Conservation (phyloP, 2,797 vertebrate species). For the Antennarius maculatus region DNA sequence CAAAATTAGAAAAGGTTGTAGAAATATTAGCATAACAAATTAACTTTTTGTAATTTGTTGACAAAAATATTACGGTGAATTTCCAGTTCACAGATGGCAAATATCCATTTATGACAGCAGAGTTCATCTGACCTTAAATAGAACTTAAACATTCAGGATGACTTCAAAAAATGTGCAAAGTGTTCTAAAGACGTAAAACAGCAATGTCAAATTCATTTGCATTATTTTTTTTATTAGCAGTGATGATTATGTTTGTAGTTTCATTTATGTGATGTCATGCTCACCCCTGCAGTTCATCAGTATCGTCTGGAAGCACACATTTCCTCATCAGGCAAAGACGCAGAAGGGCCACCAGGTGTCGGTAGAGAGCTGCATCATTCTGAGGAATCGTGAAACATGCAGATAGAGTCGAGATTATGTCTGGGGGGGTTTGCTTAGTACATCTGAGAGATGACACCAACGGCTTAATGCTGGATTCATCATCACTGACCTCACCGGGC, state of each 20-base stretch:
- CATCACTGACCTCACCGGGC: constrained; percentile 75
- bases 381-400: constrained; percentile 25
- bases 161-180: not conserved
- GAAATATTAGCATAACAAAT: too few relatives aligned
- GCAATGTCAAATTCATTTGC: not conserved
- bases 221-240: not conserved
- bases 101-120: not conserved
- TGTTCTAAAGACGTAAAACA: not conserved
- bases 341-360: constrained; percentile 82
- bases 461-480: not conserved
- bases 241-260: not conserved
- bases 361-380: constrained; percentile 81
- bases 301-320: constrained; percentile 73
- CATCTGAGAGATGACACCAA: not conserved
- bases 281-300: constrained; percentile 84
- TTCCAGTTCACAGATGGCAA: too few relatives aligned
- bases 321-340: constrained; percentile 81
- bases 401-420: not conserved
- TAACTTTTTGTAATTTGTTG: too few relatives aligned
- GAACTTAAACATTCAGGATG: not conserved
- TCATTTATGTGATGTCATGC: not conserved
- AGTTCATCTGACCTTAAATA: not conserved
- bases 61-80: too few relatives aligned
- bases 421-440: not conserved
- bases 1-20: too few relatives aligned